Evolutionary conservation across 2,113 vertebrate genomes (phyloP), one percentile per base, ranked within the genome.

Genomic region (Tragelaphus scriptus): DNA sequence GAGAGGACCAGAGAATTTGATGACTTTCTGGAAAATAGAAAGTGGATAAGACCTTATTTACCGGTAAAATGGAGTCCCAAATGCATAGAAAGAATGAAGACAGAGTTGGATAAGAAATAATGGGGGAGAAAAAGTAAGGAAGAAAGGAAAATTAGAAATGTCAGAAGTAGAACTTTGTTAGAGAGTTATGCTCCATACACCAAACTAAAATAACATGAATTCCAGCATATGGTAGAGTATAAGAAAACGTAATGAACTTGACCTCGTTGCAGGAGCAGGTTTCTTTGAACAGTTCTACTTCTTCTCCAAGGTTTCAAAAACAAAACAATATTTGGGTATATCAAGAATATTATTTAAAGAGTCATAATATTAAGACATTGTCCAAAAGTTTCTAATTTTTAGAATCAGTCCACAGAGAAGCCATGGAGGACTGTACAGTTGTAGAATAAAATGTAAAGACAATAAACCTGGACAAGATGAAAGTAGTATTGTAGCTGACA

Each of bases 321-420:
- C 44, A 44, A 44, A 44, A 44, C 15, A 88, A 21, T 68, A 90
- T 77, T 96, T 85, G 44, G 53, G 19, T 82, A 55, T 61, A 30
- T n/a, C 15, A 26, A 95, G 82, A 88, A 94, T 32, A 81, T 53
- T 91, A 79, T 59, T 71, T 94, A 87, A 55, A 93, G 12, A 81
- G 56, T 25, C 47, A 81, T 58, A 88, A 80, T 53, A 93, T 59
- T 90, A 88, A 95, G 93, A 95, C 3, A 81, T 58, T 87, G 17
- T 79, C 44, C 84, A 23, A 95, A 79, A 30, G 40, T 90, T 88
- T 91, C 51, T 65, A 32, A 16, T 40, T 61, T 91, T 95, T 88
- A 91, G 80, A 97, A 32, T 90, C 40, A 88, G n/a, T 81, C 11
- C 61, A 71, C 25, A 97, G 53, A 95, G 63, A 71, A 95, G 80